Evolutionary conservation across 2,888 invertebrate genomes (phyloP).

Genomic region (Hylaea fasciaria): DNA sequence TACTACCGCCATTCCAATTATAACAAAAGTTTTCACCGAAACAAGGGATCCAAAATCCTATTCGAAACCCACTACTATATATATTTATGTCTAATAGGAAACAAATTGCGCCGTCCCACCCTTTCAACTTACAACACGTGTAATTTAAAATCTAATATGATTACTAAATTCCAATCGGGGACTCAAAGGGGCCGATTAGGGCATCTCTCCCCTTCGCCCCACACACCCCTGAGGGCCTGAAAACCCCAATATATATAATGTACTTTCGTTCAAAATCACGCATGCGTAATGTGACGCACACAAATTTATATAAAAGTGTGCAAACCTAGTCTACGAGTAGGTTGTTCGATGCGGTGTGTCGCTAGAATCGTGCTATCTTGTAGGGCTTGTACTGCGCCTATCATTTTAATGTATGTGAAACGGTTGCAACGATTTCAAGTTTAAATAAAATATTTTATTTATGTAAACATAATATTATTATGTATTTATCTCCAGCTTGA

Average conservation of each 20-base stretch:
- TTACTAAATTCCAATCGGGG: conserved; percentile 84
- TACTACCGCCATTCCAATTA: conserved; percentile 34
- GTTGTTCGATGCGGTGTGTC: conserved; percentile 1
- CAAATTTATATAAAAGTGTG: conserved; percentile 39
- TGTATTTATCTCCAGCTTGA: no score
- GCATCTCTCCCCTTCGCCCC: conserved; percentile 56
- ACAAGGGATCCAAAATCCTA: not conserved
- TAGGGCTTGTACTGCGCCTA: not conserved
- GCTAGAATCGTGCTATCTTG: not conserved
- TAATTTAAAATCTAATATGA: conserved; percentile 85
- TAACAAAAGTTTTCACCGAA: not conserved
- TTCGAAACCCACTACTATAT: conserved; percentile 34
- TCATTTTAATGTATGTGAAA: not conserved
- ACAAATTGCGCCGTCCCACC: conserved; percentile 71
- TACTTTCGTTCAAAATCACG: conserved; percentile 79
- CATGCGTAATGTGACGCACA: conserved; percentile 82
- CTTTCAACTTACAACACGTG: conserved; percentile 77
- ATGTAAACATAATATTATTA: no score
- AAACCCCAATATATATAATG: conserved; percentile 80
- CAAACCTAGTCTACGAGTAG: no score
- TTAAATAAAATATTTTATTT: no score
- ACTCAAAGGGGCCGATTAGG: conserved; percentile 84
- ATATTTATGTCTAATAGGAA: conserved; percentile 69
- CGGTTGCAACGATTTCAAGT: no score
- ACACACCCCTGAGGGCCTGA: conserved; percentile 67